phyloP scores from a whole-genome alignment of 2,113 vertebrate genomes.

The Dermatemys mawii region DNA sequence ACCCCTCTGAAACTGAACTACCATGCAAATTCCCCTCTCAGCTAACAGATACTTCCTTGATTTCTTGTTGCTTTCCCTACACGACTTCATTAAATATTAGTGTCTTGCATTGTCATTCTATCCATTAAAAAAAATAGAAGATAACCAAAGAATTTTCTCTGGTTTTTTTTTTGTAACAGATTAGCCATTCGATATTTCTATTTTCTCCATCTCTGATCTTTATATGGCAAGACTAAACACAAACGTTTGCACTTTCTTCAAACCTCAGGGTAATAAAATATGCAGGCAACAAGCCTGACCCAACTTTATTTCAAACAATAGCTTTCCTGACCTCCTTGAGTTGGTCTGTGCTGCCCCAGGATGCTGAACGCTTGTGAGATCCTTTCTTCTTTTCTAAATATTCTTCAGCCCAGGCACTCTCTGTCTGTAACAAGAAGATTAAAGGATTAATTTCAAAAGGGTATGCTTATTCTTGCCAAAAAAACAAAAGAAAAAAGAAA shows the following conservation, averaged over 20 bases:
- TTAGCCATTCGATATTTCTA: not conserved
- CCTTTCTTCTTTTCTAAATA: conserved; percentile 91
- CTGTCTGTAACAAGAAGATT: conserved; percentile 83
- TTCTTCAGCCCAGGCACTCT: conserved; percentile 97
- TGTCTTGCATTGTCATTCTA: not conserved
- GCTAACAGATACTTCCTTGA: not conserved
- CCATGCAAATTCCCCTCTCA: not conserved
- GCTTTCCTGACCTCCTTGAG: conserved; percentile 92
- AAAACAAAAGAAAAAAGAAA: not conserved
- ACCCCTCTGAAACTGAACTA: too few species aligned
- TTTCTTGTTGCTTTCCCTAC: not conserved
- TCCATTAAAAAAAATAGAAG: not conserved
- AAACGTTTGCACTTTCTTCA: not conserved
- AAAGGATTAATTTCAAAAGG: not conserved
- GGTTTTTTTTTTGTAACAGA: not conserved
- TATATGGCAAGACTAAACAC: not conserved
- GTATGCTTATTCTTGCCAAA: not conserved
- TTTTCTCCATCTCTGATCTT: not conserved
- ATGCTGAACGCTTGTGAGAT: conserved; percentile 96
- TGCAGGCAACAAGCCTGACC: not conserved
- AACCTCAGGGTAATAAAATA: not conserved
- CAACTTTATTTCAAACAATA: not conserved
- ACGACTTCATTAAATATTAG: not conserved
- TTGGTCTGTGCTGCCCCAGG: conserved; percentile 98
- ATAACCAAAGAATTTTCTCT: not conserved